These are phyloP conservation scores for Pogonocichla stellata DNA, from an alignment of 2,113 vertebrate species.

Conservation along the genomic window DNA sequence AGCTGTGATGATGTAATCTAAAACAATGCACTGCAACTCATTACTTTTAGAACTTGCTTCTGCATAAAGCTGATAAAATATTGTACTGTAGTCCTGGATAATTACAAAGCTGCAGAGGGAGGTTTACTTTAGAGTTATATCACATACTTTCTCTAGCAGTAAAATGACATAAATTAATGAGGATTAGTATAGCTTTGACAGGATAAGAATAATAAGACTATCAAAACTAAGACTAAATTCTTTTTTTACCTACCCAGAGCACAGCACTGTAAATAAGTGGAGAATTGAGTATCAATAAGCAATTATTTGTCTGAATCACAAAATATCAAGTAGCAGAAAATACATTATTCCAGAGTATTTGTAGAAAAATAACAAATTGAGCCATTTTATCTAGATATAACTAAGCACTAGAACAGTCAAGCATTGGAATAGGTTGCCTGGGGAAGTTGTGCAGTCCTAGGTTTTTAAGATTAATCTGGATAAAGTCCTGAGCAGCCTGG, in stretches of 20 bases:
- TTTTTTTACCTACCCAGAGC: neutral
- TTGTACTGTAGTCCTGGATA: neutral
- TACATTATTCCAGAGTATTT: neutral
- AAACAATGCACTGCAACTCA: neutral
- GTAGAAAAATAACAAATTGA: neutral
- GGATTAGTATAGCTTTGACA: neutral
- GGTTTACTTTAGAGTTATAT: neutral
- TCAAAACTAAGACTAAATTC: neutral
- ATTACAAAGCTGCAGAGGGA: neutral
- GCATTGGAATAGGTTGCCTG: neutral
- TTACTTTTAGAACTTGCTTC: neutral
- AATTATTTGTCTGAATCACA: neutral
- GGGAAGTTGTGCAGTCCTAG: rapidly evolving
- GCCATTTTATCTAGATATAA: neutral
- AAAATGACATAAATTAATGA: neutral
- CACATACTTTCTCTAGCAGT: neutral
- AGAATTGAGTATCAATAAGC: neutral
- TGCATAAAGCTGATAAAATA: neutral
- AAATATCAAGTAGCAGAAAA: neutral
- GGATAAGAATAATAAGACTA: neutral
- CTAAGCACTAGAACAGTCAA: neutral
- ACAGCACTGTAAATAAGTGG: neutral
- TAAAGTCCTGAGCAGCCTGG: neutral
- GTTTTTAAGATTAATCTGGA: neutral
- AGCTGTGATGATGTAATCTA: neutral